Evolutionary conservation across 1,140 invertebrate species (phyloP), one percentile per base, ranked within the genome.

Genomic region (Lerema accius): DNA sequence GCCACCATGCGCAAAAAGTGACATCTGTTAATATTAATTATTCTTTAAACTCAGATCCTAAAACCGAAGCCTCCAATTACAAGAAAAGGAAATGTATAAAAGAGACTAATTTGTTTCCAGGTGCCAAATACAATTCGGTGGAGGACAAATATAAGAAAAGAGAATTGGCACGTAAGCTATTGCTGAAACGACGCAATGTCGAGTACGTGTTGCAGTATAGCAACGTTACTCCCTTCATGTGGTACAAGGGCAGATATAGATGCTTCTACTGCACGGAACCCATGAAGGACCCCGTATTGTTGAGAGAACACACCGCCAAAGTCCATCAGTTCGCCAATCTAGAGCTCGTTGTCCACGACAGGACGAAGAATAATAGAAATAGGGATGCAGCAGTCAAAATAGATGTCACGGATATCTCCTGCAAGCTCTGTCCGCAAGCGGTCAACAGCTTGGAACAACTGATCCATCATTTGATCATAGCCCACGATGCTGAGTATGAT

Each of bases 401-500:
- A 42, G 87, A 90, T 17, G 81, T 89, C 0, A 85, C 79, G 0
- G 70, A 79, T 10, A 71, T 90, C 4, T 53, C 69, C 13, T 90
- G 87, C 46, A 87, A 82, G 26, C 73, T 86, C 0, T 90, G 87
- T 19, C 53, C 71, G 0, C 61, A 85, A 51, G 14, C 64, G 0
- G 66, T 88, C 0, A 66, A 63, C 4, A 77, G 71, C 48, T 43
- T 90, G 5, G 84, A 89, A 58, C 73, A 86, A 16, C 40, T 90
- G 0, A 83, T 90, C 7, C 76, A 87, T 40, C 86, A 90, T 69
- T 63, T 90, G 56, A 89, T 89, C 3, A 90, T 90, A 49, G 79
- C 86, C 9, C 87, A 90, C 40, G 87, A 90, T n/a, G 86, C 84
- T 0, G 84, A 89, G 19, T 89, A 90, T 23, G 87, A 90, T 53